phyloP scores from a whole-genome alignment of 2,888 invertebrate genomes.

The Falcaria lacertinaria region DNA sequence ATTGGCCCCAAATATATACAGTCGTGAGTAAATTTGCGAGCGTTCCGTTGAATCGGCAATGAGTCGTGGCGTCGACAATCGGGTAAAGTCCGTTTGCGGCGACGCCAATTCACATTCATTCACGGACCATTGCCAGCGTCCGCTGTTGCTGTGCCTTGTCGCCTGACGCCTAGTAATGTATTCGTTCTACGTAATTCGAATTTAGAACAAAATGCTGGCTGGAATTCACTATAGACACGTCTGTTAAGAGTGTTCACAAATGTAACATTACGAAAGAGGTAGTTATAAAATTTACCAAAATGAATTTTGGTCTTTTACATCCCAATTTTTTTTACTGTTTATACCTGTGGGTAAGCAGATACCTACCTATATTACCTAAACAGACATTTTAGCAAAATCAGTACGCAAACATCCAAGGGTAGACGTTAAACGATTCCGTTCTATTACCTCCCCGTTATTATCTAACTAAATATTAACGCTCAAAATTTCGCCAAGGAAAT shows the following conservation, averaged over 20 bases:
- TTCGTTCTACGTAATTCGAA: slow-evolving; percentile 47
- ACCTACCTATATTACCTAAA: neutral
- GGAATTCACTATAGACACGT: neutral
- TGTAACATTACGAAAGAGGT: neutral
- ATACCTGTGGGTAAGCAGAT: no score
- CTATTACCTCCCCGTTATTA: slow-evolving; percentile 47
- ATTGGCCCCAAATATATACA: slow-evolving; percentile 37
- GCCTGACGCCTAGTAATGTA: slow-evolving; percentile 35
- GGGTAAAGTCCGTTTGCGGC: slow-evolving; percentile 66
- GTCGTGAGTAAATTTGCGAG: slow-evolving; percentile 51
- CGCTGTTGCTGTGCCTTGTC: slow-evolving; percentile 32
- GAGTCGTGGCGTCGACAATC: slow-evolving; percentile 71
- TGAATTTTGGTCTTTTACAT: no score
- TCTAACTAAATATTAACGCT: slow-evolving; percentile 72
- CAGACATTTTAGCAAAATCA: neutral
- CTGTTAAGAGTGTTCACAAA: neutral
- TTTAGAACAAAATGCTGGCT: slow-evolving; percentile 41
- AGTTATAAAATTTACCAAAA: no score
- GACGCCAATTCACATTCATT: slow-evolving; percentile 68
- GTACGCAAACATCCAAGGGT: neutral
- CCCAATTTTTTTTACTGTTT: no score
- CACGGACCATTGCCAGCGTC: slow-evolving; percentile 51
- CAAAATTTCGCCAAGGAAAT: slow-evolving; percentile 69
- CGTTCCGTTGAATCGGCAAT: slow-evolving; percentile 57
- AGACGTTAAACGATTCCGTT: slow-evolving; percentile 30